Evolutionary conservation across 2,888 invertebrate species (phyloP), one percentile per base, ranked within the genome.

Genomic region (Drosophila fulvimacula): DNA sequence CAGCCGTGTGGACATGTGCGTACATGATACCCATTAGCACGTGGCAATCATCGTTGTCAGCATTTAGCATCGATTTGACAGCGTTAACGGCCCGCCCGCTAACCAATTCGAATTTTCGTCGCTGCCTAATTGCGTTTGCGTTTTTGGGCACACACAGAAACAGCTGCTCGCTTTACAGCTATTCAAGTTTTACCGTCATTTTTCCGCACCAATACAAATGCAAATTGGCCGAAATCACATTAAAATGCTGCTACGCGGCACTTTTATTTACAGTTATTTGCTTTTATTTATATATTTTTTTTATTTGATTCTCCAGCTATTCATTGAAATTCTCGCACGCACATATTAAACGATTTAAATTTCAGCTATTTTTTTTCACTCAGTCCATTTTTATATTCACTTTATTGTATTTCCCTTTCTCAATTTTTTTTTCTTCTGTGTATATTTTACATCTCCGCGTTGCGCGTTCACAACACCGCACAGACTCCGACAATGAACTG

Each of bases 401-500:
- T 69, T 60, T 48, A 69, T 59, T 69, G 53, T 59, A 57, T 53
- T 68, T 52, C 52, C 52, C 38, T 38, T 52, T 66, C 46, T 63
- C 17, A 48, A 7, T 55, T 58, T 46, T 34, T 32, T 19, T 32
- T 34, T 34, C 4, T 6, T 19, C 24, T 21, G n/a, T 36, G 21
- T 41, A 55, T 32, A 55, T 49, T 62, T 63, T 63, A 30, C 24
- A 66, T 58, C 63, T 49, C 56, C 73, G 64, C 79, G 64, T 42
- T 49, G 74, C 58, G 64, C 58, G 64, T 66, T 71, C 74, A 66
- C 79, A 67, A 67, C 34, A 75, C 78, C 87, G 78, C 77, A 78
- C 81, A 81, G 70, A 73, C 82, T 79, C 86, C 79, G 81, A 81
- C 87, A 82, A 58, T 53, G 57, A 57, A 80, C 79, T 83, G 82